These are phyloP conservation scores for Drosophila kambysellisi DNA, from an alignment of 2,888 invertebrate species.

Conservation along the genomic window DNA sequence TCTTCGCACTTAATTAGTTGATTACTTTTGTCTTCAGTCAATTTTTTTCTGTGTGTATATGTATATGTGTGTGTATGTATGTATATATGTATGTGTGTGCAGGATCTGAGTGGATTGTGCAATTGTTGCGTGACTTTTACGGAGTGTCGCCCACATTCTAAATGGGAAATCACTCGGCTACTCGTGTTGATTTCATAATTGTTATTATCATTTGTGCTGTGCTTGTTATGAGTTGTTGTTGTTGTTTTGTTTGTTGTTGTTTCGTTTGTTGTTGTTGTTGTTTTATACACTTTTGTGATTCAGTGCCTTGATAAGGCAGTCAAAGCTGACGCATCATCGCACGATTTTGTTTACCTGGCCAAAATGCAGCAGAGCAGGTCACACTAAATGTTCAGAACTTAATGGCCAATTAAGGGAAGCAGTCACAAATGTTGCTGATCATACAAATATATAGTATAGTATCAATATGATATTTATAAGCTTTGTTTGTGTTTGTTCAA, in stretches of 20 bases:
- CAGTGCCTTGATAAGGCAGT: constrained; percentile 25
- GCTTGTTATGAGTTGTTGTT: background rate
- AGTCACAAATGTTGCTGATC: constrained; percentile 24
- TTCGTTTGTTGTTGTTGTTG: constrained; percentile 13
- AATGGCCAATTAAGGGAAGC: background rate
- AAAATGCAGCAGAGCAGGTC: constrained; percentile 11
- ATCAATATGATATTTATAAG: constrained; percentile 55
- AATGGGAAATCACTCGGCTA: background rate
- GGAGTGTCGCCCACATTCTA: constrained; percentile 33
- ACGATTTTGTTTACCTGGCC: constrained; percentile 28
- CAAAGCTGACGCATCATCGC: constrained; percentile 34
- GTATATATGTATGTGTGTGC: background rate
- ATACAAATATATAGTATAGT: constrained; percentile 32
- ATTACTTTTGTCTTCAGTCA: background rate
- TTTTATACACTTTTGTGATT: constrained; percentile 35
- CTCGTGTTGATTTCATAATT: constrained; percentile 57
- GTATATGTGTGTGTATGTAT: background rate
- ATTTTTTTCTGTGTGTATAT: background rate
- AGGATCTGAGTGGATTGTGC: constrained; percentile 8
- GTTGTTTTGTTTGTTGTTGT: background rate
- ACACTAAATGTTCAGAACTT: too few species aligned
- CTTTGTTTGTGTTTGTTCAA: constrained; percentile 37
- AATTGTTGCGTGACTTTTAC: constrained; percentile 49
- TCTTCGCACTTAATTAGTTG: background rate
- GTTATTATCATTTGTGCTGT: constrained; percentile 38